Percentiles rank a stretch among this genome's conserved stretches.
Evolutionary conservation across 2,888 invertebrate species (phyloP).

Genomic region (Synanthedon formicaeformis): DNA sequence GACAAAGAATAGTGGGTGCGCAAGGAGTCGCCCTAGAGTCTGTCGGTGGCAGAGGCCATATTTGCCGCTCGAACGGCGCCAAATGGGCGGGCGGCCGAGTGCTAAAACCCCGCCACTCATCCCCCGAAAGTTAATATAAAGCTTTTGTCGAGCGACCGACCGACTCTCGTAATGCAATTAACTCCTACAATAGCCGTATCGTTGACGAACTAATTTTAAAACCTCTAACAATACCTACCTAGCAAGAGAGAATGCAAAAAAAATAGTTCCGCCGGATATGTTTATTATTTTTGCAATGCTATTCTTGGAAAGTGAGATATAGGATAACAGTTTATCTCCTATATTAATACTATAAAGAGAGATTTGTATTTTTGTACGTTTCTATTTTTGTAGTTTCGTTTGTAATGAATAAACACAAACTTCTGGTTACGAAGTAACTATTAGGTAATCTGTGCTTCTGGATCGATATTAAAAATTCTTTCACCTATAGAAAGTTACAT

Average conservation of each 20-base stretch:
- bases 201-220: constrained; percentile 63
- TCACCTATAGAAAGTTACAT: no score
- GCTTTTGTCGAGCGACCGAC: constrained; percentile 52
- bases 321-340: no score
- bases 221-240: constrained; percentile 7
- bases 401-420: no score
- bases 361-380: no score
- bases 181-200: constrained; percentile 58
- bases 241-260: neutral
- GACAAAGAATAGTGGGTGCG: constrained; percentile 31
- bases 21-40: constrained; percentile 47
- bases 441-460: no score
- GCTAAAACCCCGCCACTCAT: constrained; percentile 46
- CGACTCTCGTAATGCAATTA: constrained; percentile 69
- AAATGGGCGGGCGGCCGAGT: constrained; percentile 35
- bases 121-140: constrained; percentile 59
- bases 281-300: no score
- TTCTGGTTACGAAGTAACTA: no score
- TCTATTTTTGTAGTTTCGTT: no score
- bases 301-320: no score
- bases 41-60: constrained; percentile 55
- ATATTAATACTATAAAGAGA: no score
- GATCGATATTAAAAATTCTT: no score
- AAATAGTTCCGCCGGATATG: no score
- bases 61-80: constrained; percentile 53